Conservation (phyloP, 2,113 vertebrate genomes). For the Pedionomus torquatus region DNA sequence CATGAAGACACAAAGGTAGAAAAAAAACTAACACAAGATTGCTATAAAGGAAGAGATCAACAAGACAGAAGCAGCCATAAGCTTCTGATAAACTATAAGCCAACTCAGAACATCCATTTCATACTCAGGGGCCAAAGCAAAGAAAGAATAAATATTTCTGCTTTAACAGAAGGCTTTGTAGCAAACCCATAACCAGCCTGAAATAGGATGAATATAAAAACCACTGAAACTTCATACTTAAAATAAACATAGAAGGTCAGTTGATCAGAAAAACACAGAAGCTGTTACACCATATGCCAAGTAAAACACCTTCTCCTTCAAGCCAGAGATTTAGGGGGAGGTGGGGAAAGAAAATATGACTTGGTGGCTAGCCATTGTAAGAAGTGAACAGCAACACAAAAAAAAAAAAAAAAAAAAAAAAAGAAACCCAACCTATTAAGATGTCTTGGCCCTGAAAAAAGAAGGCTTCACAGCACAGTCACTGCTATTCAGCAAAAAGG, state of each 20-base stretch:
- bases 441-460: neutral
- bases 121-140: fast-evolving
- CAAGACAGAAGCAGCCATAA: neutral
- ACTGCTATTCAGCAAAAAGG: neutral
- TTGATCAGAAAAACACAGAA: neutral
- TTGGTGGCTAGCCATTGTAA: neutral
- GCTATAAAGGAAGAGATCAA: neutral
- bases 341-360: neutral
- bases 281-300: neutral
- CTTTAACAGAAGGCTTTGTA: neutral
- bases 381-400: neutral
- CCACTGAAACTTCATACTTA: neutral
- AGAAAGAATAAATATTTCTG: neutral
- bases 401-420: too few species aligned
- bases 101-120: neutral
- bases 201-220: neutral
- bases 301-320: neutral
- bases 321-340: neutral
- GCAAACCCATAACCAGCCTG: neutral
- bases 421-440: neutral
- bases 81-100: neutral
- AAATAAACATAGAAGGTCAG: neutral
- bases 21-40: neutral
- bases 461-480: neutral
- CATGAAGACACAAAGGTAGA: neutral